Evolutionary conservation across 2,797 vertebrate species (phyloP).

Genomic region (Mastacembelus armatus): DNA sequence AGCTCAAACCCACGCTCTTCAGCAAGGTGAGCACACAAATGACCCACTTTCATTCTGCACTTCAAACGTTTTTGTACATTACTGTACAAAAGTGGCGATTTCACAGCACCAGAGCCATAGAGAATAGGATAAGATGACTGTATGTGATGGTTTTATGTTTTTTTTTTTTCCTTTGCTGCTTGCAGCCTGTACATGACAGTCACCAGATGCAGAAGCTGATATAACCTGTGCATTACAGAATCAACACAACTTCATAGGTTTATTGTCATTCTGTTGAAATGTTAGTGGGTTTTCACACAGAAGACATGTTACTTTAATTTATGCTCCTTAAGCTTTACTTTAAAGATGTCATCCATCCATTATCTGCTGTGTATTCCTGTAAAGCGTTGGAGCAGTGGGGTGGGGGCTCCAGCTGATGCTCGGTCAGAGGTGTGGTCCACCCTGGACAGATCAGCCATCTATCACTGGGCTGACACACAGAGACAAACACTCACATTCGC

Average conservation of each 20-base stretch:
- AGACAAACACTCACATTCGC: too few relatives aligned
- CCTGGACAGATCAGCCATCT: too few relatives aligned
- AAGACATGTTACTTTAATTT: too few relatives aligned
- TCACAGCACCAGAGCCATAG: not conserved
- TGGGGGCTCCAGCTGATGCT: too few relatives aligned
- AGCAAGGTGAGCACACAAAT: conserved; percentile 92
- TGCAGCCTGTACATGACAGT: not conserved
- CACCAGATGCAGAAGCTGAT: not conserved
- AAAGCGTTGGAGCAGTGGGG: too few relatives aligned
- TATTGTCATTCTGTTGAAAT: not conserved
- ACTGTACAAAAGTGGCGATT: not conserved
- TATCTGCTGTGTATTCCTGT: too few relatives aligned
- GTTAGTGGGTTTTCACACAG: not conserved
- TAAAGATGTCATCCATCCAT: too few relatives aligned
- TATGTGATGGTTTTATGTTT: not conserved
- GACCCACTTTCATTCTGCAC: not conserved
- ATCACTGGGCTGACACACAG: too few relatives aligned
- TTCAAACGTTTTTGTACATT: conserved; percentile 8
- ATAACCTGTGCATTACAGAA: not conserved
- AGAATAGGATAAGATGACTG: not conserved
- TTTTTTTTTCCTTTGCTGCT: not conserved
- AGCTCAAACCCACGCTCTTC: conserved; percentile 95
- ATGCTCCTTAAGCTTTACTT: too few relatives aligned
- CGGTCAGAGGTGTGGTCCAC: too few relatives aligned
- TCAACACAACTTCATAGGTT: too few relatives aligned